Evolutionary conservation across 2,888 invertebrate genomes (phyloP), one percentile per base, ranked within the genome.

Genomic region (Entomobrya proxima): DNA sequence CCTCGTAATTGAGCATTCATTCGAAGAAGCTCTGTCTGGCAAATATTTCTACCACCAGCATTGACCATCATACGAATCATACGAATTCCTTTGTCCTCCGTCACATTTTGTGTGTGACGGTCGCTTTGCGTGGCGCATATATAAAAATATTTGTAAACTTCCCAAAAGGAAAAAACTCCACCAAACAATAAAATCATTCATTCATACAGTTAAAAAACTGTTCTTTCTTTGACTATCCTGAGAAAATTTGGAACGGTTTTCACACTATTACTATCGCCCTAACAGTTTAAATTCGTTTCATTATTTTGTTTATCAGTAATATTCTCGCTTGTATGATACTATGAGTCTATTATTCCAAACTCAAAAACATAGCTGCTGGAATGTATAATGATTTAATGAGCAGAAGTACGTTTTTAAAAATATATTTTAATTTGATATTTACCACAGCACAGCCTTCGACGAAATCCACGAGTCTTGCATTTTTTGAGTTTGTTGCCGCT

Each of bases 381-480:
- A n/a, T n/a, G n/a, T 21, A 21, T 21, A n/a, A 2, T 52, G 9
- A 52, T 9, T 52, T 52, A 7, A 52, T 18, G 52, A 52, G 18
- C 52, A 1, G 52, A n/a, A 52, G n/a, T n/a, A 18, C 21, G 18
- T 7, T 52, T 3, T 9, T 52, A 15, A 47, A 47, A 15, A 47
- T 47, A 24, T 4, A 21, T n/a, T n/a, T n/a, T n/a, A 27, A 27
- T 35, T 64, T 64, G 58, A 37, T 9, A 30, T 69, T 79, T 88
- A 89, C 89, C 89, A 89, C 74, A 89, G 61, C 64, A 89, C 89
- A 64, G 89, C 88, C 67, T 89, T 89, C 24, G 88, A 84, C 24
- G 89, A 89, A 50, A 87, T 85, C 89, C 88, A 88, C 35, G 78
- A 85, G 37, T 88, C 88, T 78, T 87, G 89, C 88, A 86, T 89